phyloP scores from a whole-genome alignment of 23 tunicate species.

The Corella eumyota region DNA sequence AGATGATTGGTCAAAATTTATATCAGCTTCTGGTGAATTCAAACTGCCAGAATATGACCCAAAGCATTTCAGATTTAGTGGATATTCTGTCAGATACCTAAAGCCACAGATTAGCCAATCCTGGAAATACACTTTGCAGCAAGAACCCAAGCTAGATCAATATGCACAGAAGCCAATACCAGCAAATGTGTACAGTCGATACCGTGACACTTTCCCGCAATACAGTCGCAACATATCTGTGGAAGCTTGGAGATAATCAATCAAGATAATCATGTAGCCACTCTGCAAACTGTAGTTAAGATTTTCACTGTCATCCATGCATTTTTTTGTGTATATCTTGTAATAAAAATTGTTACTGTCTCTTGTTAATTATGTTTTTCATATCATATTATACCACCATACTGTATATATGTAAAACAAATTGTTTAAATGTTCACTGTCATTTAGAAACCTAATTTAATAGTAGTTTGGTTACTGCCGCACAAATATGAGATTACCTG shows the following conservation, averaged over 20 bases:
- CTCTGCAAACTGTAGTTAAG: not conserved
- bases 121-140: constrained; percentile 70
- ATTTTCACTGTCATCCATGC: not conserved
- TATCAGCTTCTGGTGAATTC: constrained; percentile 77
- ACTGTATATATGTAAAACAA: too few relatives aligned
- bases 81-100: constrained; percentile 77
- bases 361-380: too few relatives aligned
- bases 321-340: too few relatives aligned
- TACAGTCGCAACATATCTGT: constrained; percentile 62
- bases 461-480: too few relatives aligned
- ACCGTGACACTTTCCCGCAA: constrained; percentile 86
- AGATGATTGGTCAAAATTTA: constrained; percentile 68
- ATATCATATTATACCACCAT: too few relatives aligned
- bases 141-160: constrained; percentile 82
- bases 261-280: not conserved
- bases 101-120: constrained; percentile 71
- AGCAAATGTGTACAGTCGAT: constrained; percentile 74
- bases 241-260: constrained; percentile 71
- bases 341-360: too few relatives aligned
- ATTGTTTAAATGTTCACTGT: too few relatives aligned
- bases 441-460: too few relatives aligned
- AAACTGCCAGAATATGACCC: constrained; percentile 54
- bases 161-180: constrained; percentile 77
- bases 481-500: too few relatives aligned
- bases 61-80: constrained; percentile 69